Evolutionary conservation across 30 jellyfish, hydroid and myxozoan species (phyloP).

Genomic region (Morbakka virulenta): DNA sequence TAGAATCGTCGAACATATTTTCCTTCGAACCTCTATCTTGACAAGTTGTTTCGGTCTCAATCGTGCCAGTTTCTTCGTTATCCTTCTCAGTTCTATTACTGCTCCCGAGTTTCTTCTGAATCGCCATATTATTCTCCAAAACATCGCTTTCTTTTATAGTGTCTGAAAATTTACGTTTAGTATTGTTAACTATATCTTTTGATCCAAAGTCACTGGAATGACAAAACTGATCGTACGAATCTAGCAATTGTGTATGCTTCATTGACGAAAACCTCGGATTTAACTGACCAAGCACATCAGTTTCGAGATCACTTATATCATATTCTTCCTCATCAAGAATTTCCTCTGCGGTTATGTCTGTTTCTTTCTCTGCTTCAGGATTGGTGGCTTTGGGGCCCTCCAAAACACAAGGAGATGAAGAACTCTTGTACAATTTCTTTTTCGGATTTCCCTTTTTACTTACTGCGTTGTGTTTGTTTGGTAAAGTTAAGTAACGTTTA

Average conservation of each 20-base stretch:
- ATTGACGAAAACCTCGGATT: slow-evolving; percentile 62
- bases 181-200: slow-evolving; percentile 36
- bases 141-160: background rate
- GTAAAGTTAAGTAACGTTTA: slow-evolving; percentile 61
- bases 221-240: slow-evolving; percentile 95
- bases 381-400: slow-evolving; percentile 28
- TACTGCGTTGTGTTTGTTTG: slow-evolving; percentile 59
- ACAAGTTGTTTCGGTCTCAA: slow-evolving; percentile 12
- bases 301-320: slow-evolving; percentile 81
- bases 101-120: slow-evolving; percentile 6
- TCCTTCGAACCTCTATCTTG: slow-evolving; percentile 69
- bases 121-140: slow-evolving; percentile 9
- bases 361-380: slow-evolving; percentile 22
- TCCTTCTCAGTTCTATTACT: slow-evolving; percentile 16
- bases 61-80: slow-evolving; percentile 15
- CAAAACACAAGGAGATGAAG: slow-evolving; percentile 75
- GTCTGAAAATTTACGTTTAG: slow-evolving; percentile 22
- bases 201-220: slow-evolving; percentile 80
- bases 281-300: slow-evolving; percentile 72
- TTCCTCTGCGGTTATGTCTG: slow-evolving; percentile 58
- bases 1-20: slow-evolving; percentile 64
- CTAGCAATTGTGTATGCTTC: slow-evolving; percentile 84
- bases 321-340: slow-evolving; percentile 78
- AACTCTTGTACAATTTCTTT: slow-evolving; percentile 59
- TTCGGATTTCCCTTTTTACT: slow-evolving; percentile 50